These are phyloP conservation scores for Leptopilina myrica DNA, from an alignment of 2,888 invertebrate genomes.

Conservation along the genomic window DNA sequence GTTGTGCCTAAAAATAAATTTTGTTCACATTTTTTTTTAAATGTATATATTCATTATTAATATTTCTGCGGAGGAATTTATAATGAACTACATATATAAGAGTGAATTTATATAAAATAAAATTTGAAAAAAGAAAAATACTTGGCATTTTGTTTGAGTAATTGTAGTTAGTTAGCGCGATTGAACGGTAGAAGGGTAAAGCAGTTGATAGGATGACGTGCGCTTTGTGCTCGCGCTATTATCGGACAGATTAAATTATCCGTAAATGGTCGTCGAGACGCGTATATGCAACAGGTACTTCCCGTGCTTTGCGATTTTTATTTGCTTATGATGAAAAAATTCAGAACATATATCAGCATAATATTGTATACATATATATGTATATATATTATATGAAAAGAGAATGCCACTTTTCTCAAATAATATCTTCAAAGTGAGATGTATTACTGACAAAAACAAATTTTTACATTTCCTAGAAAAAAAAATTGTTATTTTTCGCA, in stretches of 20 bases:
- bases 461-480: too few relatives aligned
- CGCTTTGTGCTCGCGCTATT: slow-evolving; percentile 46
- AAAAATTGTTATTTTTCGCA: too few relatives aligned
- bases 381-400: too few relatives aligned
- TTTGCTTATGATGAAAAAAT: slow-evolving; percentile 55
- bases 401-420: too few relatives aligned
- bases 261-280: slow-evolving; percentile 50
- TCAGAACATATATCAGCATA: slow-evolving; percentile 41
- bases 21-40: too few relatives aligned
- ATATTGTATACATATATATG: too few relatives aligned
- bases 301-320: slow-evolving; percentile 67
- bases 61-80: too few relatives aligned
- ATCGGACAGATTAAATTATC: slow-evolving; percentile 63
- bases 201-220: slow-evolving; percentile 36
- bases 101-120: background rate
- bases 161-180: slow-evolving; percentile 32
- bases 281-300: slow-evolving; percentile 69
- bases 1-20: too few relatives aligned
- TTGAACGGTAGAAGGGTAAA: slow-evolving; percentile 24
- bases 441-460: too few relatives aligned
- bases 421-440: too few relatives aligned
- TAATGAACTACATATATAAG: too few relatives aligned
- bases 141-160: slow-evolving; percentile 1
- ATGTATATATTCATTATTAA: too few relatives aligned
- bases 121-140: background rate